Conservation (phyloP, 2,113 vertebrate species). For the Oryzias celebensis region DNA sequence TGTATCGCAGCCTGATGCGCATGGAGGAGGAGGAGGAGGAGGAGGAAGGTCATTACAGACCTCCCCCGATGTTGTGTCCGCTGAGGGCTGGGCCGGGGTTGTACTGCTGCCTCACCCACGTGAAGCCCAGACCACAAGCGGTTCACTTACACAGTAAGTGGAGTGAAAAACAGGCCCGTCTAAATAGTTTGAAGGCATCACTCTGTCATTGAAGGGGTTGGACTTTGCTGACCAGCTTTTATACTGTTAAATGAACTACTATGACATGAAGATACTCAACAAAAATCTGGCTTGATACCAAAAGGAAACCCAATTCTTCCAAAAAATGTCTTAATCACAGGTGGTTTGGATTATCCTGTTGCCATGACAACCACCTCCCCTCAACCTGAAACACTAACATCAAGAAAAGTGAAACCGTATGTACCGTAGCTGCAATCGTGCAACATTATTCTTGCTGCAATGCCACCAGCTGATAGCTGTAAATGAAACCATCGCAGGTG, state of each 20-base stretch:
- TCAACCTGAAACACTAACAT: conserved; percentile 14
- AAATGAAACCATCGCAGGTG: conserved; percentile 28
- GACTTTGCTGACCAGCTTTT: no score
- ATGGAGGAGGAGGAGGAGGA: neutral
- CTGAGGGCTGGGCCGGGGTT: conserved; percentile 42
- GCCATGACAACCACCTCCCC: conserved; percentile 12
- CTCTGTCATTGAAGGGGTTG: no score
- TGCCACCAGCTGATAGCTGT: neutral
- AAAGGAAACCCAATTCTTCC: no score
- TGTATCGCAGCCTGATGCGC: conserved; percentile 48
- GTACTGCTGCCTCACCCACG: conserved; percentile 40
- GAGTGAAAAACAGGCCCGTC: neutral
- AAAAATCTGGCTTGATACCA: no score
- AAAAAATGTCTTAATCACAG: conserved; percentile 26
- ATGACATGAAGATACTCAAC: no score
- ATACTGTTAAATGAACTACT: no score
- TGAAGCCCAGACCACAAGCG: conserved; percentile 14
- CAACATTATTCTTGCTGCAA: neutral
- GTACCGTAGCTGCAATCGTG: neutral
- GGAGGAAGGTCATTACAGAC: conserved; percentile 29
- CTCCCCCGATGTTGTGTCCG: conserved; percentile 47
- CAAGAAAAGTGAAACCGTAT: conserved; percentile 24
- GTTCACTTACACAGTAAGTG: conserved; percentile 30
- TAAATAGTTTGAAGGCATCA: no score
- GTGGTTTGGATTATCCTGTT: conserved; percentile 15